Evolutionary conservation across 64 coral and sea anemone genomes (phyloP), one percentile per base, ranked within the genome.

Genomic region (Montipora sp.): DNA sequence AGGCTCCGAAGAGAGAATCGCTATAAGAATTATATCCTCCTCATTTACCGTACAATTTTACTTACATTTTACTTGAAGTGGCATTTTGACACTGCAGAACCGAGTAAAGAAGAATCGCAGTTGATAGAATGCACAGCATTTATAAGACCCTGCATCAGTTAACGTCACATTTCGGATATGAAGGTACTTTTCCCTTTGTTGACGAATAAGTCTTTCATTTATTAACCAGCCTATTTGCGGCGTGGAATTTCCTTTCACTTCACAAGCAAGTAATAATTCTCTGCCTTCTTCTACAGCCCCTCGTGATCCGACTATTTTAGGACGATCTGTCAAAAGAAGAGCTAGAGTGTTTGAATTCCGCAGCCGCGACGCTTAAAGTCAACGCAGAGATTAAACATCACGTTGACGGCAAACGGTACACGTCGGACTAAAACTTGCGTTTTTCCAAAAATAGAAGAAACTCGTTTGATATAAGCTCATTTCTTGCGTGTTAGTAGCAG

Each of bases 61-160:
- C 77, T 79, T 79, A 79, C 77, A 79, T 19, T 79, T 47, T 53
- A 79, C 77, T 5, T n/a, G 77, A 16, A 79, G 18, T 19, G 0
- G 77, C 8, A 79, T 48, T 48, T 19, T 48, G 9, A 51, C 5
- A 8, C 77, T 79, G 77, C 18, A 51, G n/a, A 51, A 47, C 11
- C 8, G n/a, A 51, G 5, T 55, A 0, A 55, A 5, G 10, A 0
- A 55, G 51, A 55, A 55, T 55, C 77, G 47, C 2, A 51, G 48
- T 10, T 12, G 47, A 79, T 79, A 51, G 8, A 19, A 79, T 6
- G 77, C 77, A 57, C 77, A 51, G 51, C 77, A 79, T 13, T 19
- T 51, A 3, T 79, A 79, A 10, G 50, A 47, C 13, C 77, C 77
- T 0, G 77, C 47, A 51, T 79, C 77, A 7, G 47, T 20, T 51